phyloP scores from a whole-genome alignment of 2,888 invertebrate genomes.

The Coenonympha arcania region DNA sequence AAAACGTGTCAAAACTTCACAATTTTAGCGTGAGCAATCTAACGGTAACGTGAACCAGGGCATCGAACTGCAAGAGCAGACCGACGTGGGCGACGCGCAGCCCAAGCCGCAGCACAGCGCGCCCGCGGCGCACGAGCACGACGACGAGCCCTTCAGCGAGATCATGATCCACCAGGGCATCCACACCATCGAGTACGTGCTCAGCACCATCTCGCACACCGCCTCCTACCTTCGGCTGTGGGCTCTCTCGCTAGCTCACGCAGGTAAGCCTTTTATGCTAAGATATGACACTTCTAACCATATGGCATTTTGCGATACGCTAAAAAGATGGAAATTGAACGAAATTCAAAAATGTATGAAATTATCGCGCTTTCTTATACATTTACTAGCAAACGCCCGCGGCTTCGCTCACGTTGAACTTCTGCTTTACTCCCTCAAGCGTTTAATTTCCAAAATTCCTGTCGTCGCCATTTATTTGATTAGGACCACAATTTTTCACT shows the following conservation, averaged over 20 bases:
- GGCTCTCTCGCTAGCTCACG: conserved; percentile 96
- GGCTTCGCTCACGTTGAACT: too few relatives aligned
- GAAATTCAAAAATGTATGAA: too few relatives aligned
- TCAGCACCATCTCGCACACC: conserved; percentile 96
- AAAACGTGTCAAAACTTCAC: not conserved
- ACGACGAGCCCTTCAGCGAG: conserved; percentile 84
- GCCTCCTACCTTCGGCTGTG: conserved; percentile 97
- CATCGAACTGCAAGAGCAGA: conserved; percentile 77
- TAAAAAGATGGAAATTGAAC: too few relatives aligned
- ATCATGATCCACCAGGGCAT: conserved; percentile 95
- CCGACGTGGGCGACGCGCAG: conserved; percentile 43
- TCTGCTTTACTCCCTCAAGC: too few relatives aligned
- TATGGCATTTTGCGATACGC: not conserved
- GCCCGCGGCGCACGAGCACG: conserved; percentile 45
- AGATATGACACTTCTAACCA: not conserved
- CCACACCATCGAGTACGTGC: conserved; percentile 96
- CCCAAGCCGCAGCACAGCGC: conserved; percentile 34
- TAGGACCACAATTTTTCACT: too few relatives aligned
- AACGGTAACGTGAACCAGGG: conserved; percentile 80
- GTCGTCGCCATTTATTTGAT: too few relatives aligned
- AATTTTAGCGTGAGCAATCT: conserved; percentile 53
- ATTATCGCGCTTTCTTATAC: too few relatives aligned
- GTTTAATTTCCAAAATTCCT: too few relatives aligned
- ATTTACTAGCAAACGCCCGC: too few relatives aligned
- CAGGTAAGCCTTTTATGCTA: conserved; percentile 74